Evolutionary conservation across 2,113 vertebrate genomes (phyloP).

Genomic region (Piprites chloris): DNA sequence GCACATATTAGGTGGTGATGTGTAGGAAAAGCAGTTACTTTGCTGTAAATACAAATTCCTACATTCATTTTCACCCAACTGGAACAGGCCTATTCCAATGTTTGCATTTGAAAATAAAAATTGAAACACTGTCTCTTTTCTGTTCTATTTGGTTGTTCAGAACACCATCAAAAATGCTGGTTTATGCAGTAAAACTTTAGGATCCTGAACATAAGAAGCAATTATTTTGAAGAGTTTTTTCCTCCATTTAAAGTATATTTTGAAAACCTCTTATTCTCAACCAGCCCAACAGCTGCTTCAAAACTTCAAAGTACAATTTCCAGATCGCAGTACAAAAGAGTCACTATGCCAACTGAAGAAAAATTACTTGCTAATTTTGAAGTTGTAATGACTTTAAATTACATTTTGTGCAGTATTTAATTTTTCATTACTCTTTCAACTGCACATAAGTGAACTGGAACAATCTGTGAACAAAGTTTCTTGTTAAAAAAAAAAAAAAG

Average conservation of each 20-base stretch:
- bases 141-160: not conserved
- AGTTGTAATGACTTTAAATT: not conserved
- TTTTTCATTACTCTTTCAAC: conserved; percentile 9
- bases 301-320: not conserved
- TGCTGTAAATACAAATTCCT: not conserved
- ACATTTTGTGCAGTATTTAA: not conserved
- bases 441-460: not conserved
- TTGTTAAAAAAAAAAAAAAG: not conserved
- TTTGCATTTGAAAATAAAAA: not conserved
- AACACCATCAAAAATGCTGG: not conserved
- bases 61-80: not conserved
- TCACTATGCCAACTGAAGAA: not conserved
- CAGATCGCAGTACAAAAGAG: not conserved
- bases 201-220: not conserved
- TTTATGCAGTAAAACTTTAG: not conserved
- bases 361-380: not conserved
- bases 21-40: not conserved
- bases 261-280: not conserved
- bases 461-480: not conserved
- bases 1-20: not conserved
- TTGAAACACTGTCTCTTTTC: not conserved
- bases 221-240: not conserved
- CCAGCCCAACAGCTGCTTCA: not conserved
- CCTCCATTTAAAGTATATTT: not conserved
- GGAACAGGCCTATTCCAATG: not conserved